Evolutionary conservation across 2,113 vertebrate genomes (phyloP).

Genomic region (Tychaedon coryphoeus): DNA sequence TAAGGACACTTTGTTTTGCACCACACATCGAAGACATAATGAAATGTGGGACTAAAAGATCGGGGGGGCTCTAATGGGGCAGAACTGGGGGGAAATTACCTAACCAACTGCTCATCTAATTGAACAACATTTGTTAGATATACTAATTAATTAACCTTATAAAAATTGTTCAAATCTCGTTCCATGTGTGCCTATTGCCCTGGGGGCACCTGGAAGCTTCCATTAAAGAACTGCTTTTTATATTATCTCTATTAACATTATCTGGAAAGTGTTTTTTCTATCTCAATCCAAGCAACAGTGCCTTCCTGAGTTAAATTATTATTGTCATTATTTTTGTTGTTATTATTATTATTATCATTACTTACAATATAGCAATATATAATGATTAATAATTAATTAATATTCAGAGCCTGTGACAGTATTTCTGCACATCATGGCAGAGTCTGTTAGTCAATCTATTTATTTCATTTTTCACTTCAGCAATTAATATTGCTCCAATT

Average conservation of each 20-base stretch:
- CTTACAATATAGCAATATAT: background rate
- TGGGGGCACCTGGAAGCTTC: background rate
- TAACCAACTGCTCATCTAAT: background rate
- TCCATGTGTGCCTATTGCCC: accelerated
- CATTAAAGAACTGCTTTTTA: background rate
- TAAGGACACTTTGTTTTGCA: background rate
- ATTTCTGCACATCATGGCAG: background rate
- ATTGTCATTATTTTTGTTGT: too few species aligned
- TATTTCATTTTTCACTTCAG: background rate
- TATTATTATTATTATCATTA: background rate
- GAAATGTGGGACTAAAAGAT: background rate
- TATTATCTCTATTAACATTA: background rate
- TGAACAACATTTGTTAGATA: background rate
- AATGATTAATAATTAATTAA: background rate
- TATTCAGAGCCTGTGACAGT: background rate
- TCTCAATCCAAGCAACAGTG: accelerated
- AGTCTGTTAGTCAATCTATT: background rate
- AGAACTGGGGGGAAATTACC: background rate
- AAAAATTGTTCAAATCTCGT: background rate
- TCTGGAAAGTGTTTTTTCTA: background rate
- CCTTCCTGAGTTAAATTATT: background rate
- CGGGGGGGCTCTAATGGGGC: accelerated
- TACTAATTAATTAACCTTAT: too few species aligned
- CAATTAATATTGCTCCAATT: background rate
- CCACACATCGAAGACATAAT: background rate